Percentiles rank a stretch among this genome's conserved stretches.
Conservation (phyloP, 2,797 vertebrate genomes). For the Knipowitschia caucasica region DNA sequence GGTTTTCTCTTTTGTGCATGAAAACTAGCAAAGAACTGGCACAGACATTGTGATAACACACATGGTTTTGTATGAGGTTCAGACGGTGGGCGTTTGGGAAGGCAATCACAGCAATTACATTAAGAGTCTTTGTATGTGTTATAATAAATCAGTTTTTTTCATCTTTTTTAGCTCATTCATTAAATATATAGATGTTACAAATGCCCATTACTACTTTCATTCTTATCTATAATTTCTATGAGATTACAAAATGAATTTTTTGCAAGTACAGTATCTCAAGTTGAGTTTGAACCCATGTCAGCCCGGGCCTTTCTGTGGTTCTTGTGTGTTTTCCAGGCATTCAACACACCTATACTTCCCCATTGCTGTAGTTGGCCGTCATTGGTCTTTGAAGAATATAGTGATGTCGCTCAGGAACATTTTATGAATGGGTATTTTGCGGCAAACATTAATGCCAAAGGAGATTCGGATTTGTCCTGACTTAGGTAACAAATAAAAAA, state of each 20-base stretch:
- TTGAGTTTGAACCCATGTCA: no score
- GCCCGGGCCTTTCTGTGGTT: no score
- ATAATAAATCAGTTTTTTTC: slow-evolving; percentile 51
- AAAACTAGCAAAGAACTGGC: slow-evolving; percentile 36
- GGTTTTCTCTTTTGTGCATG: slow-evolving; percentile 55
- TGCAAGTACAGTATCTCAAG: no score
- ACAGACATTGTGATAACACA: slow-evolving; percentile 42
- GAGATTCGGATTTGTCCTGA: no score
- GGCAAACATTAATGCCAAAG: no score
- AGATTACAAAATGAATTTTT: slow-evolving; percentile 55
- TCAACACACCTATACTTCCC: no score
- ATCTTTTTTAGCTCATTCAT: slow-evolving; percentile 55
- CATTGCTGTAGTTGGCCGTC: no score
- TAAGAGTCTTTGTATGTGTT: slow-evolving; percentile 25
- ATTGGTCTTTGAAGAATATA: no score
- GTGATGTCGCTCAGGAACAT: no score
- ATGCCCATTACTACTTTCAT: slow-evolving; percentile 41
- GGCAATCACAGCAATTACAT: slow-evolving; percentile 57
- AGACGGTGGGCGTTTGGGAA: slow-evolving; percentile 50
- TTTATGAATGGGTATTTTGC: no score
- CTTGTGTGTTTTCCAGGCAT: no score
- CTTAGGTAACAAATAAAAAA: no score
- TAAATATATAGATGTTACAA: slow-evolving; percentile 58
- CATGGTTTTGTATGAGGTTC: slow-evolving; percentile 52
- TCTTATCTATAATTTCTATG: slow-evolving; percentile 56